A percentile compares a stretch with the other conserved stretches of the same genome.
Evolutionary conservation across 2,797 vertebrate species (phyloP).

Genomic region (Gadopsis marmoratus): DNA sequence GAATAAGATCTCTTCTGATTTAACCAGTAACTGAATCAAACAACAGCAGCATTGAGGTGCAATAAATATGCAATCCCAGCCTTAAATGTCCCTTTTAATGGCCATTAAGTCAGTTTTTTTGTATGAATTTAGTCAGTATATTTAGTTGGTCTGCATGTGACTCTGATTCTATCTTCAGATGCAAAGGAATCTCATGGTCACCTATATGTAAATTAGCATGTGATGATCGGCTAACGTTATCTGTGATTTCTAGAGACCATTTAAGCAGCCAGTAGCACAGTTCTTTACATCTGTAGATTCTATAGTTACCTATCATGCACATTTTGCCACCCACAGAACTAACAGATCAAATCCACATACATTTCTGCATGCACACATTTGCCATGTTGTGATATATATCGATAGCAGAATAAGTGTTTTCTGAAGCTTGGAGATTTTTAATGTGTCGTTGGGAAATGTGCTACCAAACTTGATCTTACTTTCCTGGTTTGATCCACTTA

Average conservation of each 20-base stretch:
- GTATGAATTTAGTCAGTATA: neutral
- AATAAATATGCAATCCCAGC: neutral
- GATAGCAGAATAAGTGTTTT: too few species aligned
- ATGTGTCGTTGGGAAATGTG: neutral
- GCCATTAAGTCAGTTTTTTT: neutral
- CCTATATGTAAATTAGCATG: neutral
- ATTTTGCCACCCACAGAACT: neutral
- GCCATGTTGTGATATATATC: neutral
- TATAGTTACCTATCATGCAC: neutral
- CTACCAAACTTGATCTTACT: neutral
- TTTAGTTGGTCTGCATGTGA: neutral
- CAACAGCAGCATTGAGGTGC: neutral
- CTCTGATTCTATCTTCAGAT: neutral
- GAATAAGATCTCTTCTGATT: neutral
- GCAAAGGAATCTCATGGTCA: neutral
- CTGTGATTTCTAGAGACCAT: slow-evolving; percentile 1
- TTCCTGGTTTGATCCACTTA: neutral
- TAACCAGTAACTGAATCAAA: neutral
- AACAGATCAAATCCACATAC: neutral
- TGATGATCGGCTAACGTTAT: neutral
- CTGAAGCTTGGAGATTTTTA: neutral
- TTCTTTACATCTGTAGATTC: neutral
- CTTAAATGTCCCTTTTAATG: neutral
- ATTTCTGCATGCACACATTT: neutral
- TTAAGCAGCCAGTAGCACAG: neutral